Base-by-base conservation (phyloP, 2,888 invertebrate species). In the Taenaris catops region DNA sequence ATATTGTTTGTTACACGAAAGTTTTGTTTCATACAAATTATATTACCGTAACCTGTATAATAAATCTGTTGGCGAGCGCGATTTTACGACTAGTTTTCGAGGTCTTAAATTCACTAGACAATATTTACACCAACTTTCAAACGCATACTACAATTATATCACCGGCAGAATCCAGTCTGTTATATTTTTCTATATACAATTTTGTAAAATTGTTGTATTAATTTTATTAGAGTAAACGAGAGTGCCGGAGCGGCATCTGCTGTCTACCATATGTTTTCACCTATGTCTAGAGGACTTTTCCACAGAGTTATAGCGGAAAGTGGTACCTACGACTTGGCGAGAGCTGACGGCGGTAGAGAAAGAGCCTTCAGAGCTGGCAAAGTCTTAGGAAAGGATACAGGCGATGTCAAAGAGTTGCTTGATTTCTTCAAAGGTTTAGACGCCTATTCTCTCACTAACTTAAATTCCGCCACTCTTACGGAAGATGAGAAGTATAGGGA, bases 221-320 rank as follows among this genome's bases (percentile, higher is more conserved):
- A n/a, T n/a, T n/a, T n/a, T n/a, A n/a, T n/a, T n/a, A n/a, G n/a
- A n/a, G n/a, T n/a, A n/a, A n/a, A n/a, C n/a, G 73, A 80, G 38
- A 83, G 83, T 38, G 72, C 84, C 1, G 88, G 87, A 1, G 67
- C 62, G 0, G 54, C 56, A 0, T 59, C 73, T 2, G 74, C 73
- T 0, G 74, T 73, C 1, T 65, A 64, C 34, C 79, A 84, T 17
- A 55, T 86, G 59, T 43, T 84, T 1, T 83, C 84, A 1, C 76
- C 80, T 0, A 64, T 79, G 65, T 78, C 84, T 0, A 53, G 48
- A 51, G 78, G 74, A 1, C 46, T 86, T n/a, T 84, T 84, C 36
- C 61, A 79, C 40, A 70, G 62, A 54, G 79, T 64, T 0, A 81
- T 86, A 44, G 62, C 64, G 1, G 74, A 83, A 48, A 83, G 83